Percentiles rank a stretch among this genome's conserved stretches.
Conservation (phyloP, 2,888 invertebrate species). For the Eurois occulta region DNA sequence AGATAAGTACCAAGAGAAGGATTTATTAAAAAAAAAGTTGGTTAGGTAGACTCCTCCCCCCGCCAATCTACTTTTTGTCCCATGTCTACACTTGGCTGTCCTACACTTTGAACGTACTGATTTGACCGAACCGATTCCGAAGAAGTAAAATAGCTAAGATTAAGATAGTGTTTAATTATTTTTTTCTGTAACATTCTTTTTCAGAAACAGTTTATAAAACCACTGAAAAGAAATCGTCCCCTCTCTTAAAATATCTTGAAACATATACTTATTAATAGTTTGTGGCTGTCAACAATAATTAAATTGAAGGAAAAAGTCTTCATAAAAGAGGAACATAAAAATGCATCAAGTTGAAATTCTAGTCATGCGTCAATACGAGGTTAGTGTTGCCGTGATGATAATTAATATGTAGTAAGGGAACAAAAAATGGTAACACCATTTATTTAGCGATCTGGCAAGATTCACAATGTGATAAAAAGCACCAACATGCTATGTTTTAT, state of each 20-base stretch:
- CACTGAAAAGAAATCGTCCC: constrained; percentile 15
- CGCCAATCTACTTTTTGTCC: no score
- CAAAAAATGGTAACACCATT: constrained; percentile 14
- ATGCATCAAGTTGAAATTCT: constrained; percentile 5
- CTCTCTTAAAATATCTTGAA: neutral
- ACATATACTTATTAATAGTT: no score
- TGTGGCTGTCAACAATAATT: neutral
- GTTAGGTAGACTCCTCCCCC: no score
- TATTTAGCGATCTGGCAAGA: constrained; percentile 9
- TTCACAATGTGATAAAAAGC: constrained; percentile 4
- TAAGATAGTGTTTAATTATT: no score
- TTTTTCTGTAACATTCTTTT: neutral
- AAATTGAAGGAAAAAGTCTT: neutral
- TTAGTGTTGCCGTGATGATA: neutral
- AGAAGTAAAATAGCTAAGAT: neutral
- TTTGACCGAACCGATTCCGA: neutral
- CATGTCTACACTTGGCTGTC: no score
- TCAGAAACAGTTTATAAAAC: neutral
- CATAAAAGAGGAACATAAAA: neutral
- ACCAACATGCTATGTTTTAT: constrained; percentile 26
- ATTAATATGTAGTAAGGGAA: neutral
- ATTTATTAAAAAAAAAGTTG: no score
- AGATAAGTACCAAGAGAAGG: no score
- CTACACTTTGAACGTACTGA: neutral
- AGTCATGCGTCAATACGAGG: constrained; percentile 6